phyloP scores from a whole-genome alignment of 2,888 invertebrate species.

The Lissonota sp. region DNA sequence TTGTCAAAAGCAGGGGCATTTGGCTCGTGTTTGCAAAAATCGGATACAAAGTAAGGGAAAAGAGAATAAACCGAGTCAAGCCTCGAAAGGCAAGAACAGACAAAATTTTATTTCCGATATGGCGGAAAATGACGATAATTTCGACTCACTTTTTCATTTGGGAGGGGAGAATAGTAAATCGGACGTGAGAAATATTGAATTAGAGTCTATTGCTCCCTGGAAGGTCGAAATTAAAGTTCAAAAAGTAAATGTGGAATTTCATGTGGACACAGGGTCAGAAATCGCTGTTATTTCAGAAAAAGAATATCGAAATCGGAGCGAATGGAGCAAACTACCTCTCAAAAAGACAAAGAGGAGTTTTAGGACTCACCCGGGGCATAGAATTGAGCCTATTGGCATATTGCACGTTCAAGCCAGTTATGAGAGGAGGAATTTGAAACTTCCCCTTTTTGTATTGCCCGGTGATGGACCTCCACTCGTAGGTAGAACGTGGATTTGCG shows the following conservation, averaged over 20 bases:
- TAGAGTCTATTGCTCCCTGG: not conserved
- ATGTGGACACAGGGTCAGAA: slow-evolving; percentile 4
- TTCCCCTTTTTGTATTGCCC: slow-evolving; percentile 1
- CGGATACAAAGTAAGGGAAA: not conserved
- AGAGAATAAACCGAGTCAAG: not conserved
- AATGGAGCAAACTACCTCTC: not conserved
- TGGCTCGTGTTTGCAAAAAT: slow-evolving; percentile 15
- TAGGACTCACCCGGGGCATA: slow-evolving; percentile 15
- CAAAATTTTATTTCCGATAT: not conserved
- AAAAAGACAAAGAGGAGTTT: not conserved
- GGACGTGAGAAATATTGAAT: not conserved
- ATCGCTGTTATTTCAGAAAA: slow-evolving; percentile 15
- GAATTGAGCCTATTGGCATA: slow-evolving; percentile 2
- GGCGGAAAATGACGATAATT: not conserved
- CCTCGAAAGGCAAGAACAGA: not conserved
- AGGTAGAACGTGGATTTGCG: slow-evolving; percentile 15
- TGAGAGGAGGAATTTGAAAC: not conserved
- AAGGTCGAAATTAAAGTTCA: slow-evolving; percentile 8
- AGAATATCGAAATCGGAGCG: not conserved
- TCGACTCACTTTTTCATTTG: not conserved
- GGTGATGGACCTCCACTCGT: slow-evolving; percentile 19
- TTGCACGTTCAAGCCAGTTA: slow-evolving; percentile 1
- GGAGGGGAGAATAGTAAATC: not conserved
- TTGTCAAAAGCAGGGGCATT: slow-evolving; percentile 36
- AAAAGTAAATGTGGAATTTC: slow-evolving; percentile 1